phyloP scores from a whole-genome alignment of 2,797 vertebrate genomes.

The Parambassis ranga region DNA sequence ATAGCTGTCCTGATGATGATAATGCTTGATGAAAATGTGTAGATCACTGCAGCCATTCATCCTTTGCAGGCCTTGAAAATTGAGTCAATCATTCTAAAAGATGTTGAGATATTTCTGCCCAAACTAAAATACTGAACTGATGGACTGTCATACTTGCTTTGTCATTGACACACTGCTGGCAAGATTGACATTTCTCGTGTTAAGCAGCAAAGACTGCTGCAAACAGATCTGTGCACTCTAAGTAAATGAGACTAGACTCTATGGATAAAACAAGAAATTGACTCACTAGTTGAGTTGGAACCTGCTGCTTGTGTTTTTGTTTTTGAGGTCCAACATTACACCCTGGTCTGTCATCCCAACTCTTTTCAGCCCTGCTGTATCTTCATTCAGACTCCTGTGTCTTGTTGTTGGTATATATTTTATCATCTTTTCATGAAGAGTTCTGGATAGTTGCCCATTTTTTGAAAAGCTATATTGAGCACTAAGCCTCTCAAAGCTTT shows the following conservation, averaged over 20 bases:
- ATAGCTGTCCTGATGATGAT: not conserved
- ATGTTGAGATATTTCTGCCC: not conserved
- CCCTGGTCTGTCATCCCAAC: constrained; percentile 13
- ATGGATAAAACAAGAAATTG: not conserved
- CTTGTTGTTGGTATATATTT: constrained; percentile 32
- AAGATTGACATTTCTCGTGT: not conserved
- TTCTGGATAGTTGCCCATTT: constrained; percentile 48
- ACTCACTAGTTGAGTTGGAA: not conserved
- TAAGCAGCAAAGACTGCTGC: too few species aligned
- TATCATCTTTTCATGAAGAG: constrained; percentile 38
- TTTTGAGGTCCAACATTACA: constrained; percentile 26
- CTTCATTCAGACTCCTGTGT: not conserved
- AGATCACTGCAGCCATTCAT: not conserved
- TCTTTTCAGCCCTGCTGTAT: constrained; percentile 18
- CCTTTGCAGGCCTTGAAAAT: not conserved
- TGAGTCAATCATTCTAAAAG: not conserved
- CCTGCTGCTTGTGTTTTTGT: constrained; percentile 41
- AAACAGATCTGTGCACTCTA: too few species aligned
- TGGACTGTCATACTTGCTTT: not conserved
- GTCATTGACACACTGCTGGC: not conserved
- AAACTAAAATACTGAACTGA: not conserved
- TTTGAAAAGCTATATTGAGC: constrained; percentile 40
- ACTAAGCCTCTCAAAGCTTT: constrained; percentile 43
- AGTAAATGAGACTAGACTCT: constrained; percentile 7
- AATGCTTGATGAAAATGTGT: not conserved